Evolutionary conservation across 2,797 vertebrate genomes (phyloP), one percentile per base, ranked within the genome.

Genomic region (Chelidonichthys spinosus): DNA sequence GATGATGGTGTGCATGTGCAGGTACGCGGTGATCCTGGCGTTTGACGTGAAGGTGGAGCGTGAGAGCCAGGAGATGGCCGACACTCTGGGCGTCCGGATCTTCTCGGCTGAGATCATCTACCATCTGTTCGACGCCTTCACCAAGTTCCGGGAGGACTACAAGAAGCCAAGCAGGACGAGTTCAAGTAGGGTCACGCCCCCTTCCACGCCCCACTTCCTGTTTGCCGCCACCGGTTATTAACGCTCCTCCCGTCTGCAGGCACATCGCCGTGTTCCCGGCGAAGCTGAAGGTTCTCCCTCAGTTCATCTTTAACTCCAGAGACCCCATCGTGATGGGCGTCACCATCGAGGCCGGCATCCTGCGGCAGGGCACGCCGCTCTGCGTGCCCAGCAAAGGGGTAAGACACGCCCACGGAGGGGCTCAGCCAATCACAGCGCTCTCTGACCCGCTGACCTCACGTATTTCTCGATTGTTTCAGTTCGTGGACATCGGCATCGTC

Each of bases 21-120:
- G 98, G 68, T 99, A 96, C 0, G 97, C 98, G 0, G 97, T 97
- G 42, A 98, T 99, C 76, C 91, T 99, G 87, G 98, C 98, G 0
- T 99, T 99, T 4, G 98, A 99, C 17, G 97, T 99, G 85, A 96
- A 97, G 91, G 95, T 99, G 8, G 98, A 99, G 84, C 89, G 97
- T 0, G 98, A 99, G 13, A 97, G 97, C 1, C 98, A 99, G 93
- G 98, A 99, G 79, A 97, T 99, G 97, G 98, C 98, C 0, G 98
- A 99, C 72, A 97, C 95, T 62, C 93, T 99, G 83, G 97, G 98
- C 0, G 98, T 99, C 6, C 93, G 97, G 2, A 93, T 99, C 79
- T 99, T 99, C 92, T 98, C 95, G 5, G 98, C 98, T 10, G 98
- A 99, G 87, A 99, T 99, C 81, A 99, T 99, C 92, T 99, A 99